Evolutionary conservation across 2,113 vertebrate genomes (phyloP).

Genomic region (Amblyornis subalaris): DNA sequence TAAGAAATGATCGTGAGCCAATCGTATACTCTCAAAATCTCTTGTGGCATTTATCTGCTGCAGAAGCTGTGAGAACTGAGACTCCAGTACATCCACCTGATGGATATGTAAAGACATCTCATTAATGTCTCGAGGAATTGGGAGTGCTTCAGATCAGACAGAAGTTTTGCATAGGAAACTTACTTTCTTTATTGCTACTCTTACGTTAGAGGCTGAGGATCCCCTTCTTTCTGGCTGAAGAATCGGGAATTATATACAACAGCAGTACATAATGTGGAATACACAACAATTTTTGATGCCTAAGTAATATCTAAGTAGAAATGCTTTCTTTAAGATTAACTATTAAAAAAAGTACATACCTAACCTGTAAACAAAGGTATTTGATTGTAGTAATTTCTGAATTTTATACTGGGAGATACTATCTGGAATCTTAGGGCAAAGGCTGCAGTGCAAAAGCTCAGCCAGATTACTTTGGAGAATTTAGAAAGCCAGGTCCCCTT

Average conservation of each 20-base stretch:
- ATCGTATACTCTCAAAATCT: conserved; percentile 94
- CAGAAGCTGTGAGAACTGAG: conserved; percentile 96
- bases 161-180: neutral
- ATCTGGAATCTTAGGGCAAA: neutral
- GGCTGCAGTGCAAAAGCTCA: neutral
- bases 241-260: neutral
- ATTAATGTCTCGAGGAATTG: neutral
- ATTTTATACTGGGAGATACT: neutral
- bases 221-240: neutral
- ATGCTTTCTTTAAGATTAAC: neutral
- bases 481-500: neutral
- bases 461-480: neutral
- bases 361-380: neutral
- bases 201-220: neutral
- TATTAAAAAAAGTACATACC: neutral
- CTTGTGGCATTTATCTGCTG: conserved; percentile 92
- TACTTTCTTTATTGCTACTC: neutral
- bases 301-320: neutral
- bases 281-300: neutral
- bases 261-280: neutral
- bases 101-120: neutral
- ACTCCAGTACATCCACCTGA: conserved; percentile 96
- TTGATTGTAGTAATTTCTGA: neutral
- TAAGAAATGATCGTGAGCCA: conserved; percentile 96
- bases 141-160: neutral